Base-by-base conservation (phyloP, 2,113 vertebrate genomes). In the Arothron firmamentum region DNA sequence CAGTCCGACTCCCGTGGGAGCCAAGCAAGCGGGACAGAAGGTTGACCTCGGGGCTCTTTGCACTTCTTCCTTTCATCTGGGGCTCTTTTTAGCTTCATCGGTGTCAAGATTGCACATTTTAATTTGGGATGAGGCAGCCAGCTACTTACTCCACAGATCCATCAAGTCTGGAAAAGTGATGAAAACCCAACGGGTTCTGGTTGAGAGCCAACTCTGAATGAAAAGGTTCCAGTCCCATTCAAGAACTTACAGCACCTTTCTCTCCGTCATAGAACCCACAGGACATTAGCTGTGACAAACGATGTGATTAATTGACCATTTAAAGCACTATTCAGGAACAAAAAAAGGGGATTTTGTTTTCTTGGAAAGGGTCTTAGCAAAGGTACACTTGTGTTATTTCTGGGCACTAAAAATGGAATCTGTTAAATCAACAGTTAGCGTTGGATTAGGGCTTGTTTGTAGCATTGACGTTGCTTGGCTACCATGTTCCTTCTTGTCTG, bases 11-110 rank as follows among this genome's bases (percentile, higher is more conserved):
- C 81, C 65, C 82, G 1, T 31, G 84, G 73, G 82, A 86, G 67
- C 49, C 14, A 0, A 47, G 56, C 38, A n/a, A 75, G 9, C 58
- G 41, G 60, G 77, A 75, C 78, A 83, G 82, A 80, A 82, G 79
- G 76, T 55, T 52, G 81, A 77, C 79, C 82, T 64, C 38, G 0
- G 46, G 53, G 72, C 68, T 65, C 66, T 83, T 46, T 53, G 53
- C 67, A 63, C 65, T 55, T 61, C 17, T 13, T 65, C 67, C 78
- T 47, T 85, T 84, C 70, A 82, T 78, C 58, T 57, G 20, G 15
- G 23, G 57, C 46, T 80, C 79, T 72, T 80, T 74, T 85, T 60
- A 79, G 60, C 77, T 77, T 72, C 77, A 85, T 81, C 73, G 70
- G 72, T 13, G 56, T 83, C 82, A 77, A 16, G 31, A 19, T 11